Conservation (phyloP, 30 jellyfish, hydroid and myxozoan genomes). For the Rhopilema esculentum region DNA sequence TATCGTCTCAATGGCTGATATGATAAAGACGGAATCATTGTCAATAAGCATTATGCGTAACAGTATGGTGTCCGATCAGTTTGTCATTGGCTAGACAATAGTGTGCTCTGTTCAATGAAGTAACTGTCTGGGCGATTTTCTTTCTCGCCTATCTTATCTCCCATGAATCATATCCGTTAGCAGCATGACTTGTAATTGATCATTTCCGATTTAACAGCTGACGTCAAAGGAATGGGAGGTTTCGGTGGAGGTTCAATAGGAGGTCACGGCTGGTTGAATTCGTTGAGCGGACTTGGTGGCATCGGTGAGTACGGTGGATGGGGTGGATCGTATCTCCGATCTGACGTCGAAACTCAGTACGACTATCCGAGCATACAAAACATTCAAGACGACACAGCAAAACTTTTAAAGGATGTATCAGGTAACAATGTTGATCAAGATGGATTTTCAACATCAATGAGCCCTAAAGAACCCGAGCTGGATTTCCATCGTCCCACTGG, state of each 20-base stretch:
- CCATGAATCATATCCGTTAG: background rate
- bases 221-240: constrained; percentile 25
- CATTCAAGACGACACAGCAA: constrained; percentile 58
- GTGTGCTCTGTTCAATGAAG: too few relatives aligned
- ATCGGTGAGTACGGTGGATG: constrained; percentile 38
- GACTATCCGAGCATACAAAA: constrained; percentile 13
- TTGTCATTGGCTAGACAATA: too few relatives aligned
- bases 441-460: constrained; percentile 29
- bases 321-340: constrained; percentile 19
- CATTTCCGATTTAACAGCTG: constrained; percentile 1
- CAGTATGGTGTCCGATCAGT: too few relatives aligned
- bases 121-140: too few relatives aligned
- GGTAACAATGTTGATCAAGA: constrained; percentile 22
- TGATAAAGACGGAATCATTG: too few relatives aligned
- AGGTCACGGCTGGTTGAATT: background rate
- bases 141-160: too few relatives aligned
- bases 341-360: constrained; percentile 5
- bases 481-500: background rate
- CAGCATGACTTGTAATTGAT: background rate
- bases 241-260: constrained; percentile 8
- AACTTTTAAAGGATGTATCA: constrained; percentile 26
- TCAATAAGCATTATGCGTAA: too few relatives aligned
- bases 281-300: constrained; percentile 8
- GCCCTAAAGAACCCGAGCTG: constrained; percentile 36
- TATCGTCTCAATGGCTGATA: too few relatives aligned